Percentiles rank a stretch among this genome's conserved stretches.
These are phyloP conservation scores for Ptychochromis oligacanthus DNA, from an alignment of 2,113 vertebrate species.

Conservation along the genomic window DNA sequence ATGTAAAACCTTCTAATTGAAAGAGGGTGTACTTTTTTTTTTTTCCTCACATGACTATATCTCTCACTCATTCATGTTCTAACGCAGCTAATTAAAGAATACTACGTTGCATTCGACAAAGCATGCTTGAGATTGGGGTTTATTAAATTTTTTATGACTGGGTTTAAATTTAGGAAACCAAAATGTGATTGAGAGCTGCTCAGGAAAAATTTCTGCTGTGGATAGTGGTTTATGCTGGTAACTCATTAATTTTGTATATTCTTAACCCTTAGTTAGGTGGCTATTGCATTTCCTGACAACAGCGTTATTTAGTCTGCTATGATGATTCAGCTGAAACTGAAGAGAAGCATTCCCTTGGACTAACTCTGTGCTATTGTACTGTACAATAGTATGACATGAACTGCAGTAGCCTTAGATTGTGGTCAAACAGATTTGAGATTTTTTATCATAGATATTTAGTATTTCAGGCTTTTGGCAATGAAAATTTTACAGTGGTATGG, in stretches of 20 bases:
- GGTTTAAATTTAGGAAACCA: background rate
- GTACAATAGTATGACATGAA: background rate
- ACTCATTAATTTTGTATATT: background rate
- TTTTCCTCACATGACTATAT: background rate
- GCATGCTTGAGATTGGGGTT: background rate
- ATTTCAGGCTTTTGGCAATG: background rate
- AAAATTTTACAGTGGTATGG: background rate
- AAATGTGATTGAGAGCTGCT: background rate
- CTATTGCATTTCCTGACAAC: background rate
- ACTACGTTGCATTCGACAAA: background rate
- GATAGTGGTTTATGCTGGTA: background rate
- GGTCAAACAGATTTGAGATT: background rate
- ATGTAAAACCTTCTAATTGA: too few relatives aligned
- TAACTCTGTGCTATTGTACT: background rate
- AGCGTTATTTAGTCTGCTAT: background rate
- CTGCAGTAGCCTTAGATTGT: background rate
- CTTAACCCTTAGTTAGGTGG: background rate
- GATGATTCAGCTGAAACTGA: background rate
- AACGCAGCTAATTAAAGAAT: background rate
- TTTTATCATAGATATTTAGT: background rate
- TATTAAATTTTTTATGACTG: rapidly evolving
- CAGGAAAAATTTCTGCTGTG: background rate
- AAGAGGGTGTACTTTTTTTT: background rate
- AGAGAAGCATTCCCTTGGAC: background rate
- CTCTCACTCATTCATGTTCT: too few relatives aligned